These are phyloP conservation scores for Saccopteryx leptura DNA, from an alignment of 2,113 vertebrate species.

Conservation along the genomic window DNA sequence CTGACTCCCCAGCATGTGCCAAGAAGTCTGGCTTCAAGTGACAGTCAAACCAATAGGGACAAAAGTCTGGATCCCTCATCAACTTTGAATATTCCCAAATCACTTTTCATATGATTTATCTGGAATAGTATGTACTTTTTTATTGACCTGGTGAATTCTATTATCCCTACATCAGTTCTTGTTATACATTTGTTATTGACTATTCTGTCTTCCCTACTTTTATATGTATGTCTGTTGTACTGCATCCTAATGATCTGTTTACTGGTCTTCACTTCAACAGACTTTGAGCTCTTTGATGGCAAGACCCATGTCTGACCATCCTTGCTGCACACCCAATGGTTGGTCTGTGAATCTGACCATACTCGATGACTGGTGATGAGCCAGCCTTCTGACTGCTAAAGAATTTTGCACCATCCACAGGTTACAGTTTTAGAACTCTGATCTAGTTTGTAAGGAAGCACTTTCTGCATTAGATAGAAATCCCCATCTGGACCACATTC, in stretches of 20 bases:
- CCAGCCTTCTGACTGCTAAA: background rate
- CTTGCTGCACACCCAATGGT: background rate
- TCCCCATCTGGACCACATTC: conserved; percentile 22
- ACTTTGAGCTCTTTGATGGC: background rate
- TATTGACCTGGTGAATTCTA: background rate
- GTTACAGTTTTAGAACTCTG: background rate
- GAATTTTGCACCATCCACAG: background rate
- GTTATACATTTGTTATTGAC: background rate
- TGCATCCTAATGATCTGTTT: background rate
- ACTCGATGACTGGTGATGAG: background rate
- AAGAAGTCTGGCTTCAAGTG: background rate
- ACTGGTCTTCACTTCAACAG: background rate
- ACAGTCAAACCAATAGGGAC: background rate
- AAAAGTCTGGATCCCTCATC: background rate
- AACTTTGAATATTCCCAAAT: background rate
- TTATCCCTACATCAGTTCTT: background rate
- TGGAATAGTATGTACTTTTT: background rate
- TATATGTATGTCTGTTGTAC: background rate
- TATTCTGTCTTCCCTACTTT: background rate
- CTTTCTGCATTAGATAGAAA: background rate
- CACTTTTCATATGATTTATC: background rate
- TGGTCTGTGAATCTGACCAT: background rate
- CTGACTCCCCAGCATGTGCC: background rate
- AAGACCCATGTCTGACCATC: background rate
- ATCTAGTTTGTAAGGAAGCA: background rate